Conservation (phyloP, 1,140 invertebrate species). For the Nixonia krombeini region DNA sequence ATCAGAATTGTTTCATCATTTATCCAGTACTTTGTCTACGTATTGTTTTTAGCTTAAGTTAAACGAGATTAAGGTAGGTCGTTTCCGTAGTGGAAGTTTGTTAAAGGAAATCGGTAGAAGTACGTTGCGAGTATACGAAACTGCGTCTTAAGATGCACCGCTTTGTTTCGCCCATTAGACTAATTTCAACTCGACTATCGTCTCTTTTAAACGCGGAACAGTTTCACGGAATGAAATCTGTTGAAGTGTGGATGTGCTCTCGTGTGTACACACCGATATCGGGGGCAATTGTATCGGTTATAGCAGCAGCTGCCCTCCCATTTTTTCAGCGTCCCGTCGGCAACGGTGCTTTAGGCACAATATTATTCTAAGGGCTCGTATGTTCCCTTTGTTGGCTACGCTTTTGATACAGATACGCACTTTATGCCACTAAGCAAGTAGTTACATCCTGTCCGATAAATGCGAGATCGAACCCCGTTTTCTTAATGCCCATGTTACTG, state of each 20-base stretch:
- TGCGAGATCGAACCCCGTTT: not conserved
- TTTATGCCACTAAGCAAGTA: constrained; percentile 41
- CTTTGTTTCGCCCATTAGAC: too few relatives aligned
- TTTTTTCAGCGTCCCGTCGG: constrained; percentile 44
- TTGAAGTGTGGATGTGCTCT: constrained; percentile 1
- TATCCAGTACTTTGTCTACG: too few relatives aligned
- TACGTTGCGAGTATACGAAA: too few relatives aligned
- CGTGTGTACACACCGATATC: constrained; percentile 22
- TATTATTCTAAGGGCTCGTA: constrained; percentile 61
- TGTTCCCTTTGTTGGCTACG: constrained; percentile 59
- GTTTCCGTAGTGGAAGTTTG: too few relatives aligned
- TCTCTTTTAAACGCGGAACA: too few relatives aligned
- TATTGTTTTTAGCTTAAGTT: too few relatives aligned
- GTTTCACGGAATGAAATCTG: not conserved
- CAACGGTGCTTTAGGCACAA: constrained; percentile 42
- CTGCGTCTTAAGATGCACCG: too few relatives aligned
- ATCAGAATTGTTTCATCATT: too few relatives aligned
- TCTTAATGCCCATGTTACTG: not conserved
- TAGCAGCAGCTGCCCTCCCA: constrained; percentile 54
- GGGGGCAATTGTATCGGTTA: constrained; percentile 57
- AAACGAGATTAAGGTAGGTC: too few relatives aligned
- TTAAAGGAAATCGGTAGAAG: too few relatives aligned
- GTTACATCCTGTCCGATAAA: constrained; percentile 40
- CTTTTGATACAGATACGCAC: constrained; percentile 58
- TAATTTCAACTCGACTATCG: too few relatives aligned